phyloP scores from a whole-genome alignment of 2,888 invertebrate genomes.

The Tipula helvola region DNA sequence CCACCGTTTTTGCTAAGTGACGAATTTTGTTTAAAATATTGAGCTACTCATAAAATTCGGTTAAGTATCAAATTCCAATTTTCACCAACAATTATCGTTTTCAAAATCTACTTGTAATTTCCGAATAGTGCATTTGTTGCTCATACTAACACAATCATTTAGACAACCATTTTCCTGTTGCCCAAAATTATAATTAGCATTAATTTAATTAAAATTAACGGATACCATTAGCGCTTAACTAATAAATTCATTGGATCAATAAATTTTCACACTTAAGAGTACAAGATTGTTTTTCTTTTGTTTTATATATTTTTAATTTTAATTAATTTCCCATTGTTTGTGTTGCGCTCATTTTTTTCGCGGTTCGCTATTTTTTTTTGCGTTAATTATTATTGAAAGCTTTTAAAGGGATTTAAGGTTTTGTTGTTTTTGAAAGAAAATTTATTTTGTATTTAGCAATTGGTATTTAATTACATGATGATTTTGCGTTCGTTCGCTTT shows the following conservation, averaged over 20 bases:
- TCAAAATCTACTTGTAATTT: too few relatives aligned
- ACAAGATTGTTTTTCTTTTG: not conserved
- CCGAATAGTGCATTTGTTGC: too few relatives aligned
- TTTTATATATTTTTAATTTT: not conserved
- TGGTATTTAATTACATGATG: not conserved
- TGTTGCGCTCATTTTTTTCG: not conserved
- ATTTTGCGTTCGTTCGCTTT: not conserved
- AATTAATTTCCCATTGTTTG: not conserved
- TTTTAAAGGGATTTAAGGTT: not conserved
- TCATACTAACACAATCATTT: too few relatives aligned
- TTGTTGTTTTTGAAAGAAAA: not conserved
- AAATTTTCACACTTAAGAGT: not conserved
- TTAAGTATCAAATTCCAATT: too few relatives aligned
- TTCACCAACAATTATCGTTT: too few relatives aligned
- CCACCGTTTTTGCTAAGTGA: too few relatives aligned
- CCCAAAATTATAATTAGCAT: too few relatives aligned
- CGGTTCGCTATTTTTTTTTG: not conserved
- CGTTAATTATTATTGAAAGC: not conserved
- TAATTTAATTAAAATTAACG: too few relatives aligned
- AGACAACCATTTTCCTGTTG: too few relatives aligned
- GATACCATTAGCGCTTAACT: too few relatives aligned
- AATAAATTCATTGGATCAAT: not conserved
- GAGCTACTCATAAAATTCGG: too few relatives aligned
- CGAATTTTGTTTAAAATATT: too few relatives aligned
- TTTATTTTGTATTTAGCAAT: not conserved